A percentile compares a stretch with the other conserved stretches of the same genome.
phyloP scores from a whole-genome alignment of 2,888 invertebrate species.

The Hecatera dysodea region DNA sequence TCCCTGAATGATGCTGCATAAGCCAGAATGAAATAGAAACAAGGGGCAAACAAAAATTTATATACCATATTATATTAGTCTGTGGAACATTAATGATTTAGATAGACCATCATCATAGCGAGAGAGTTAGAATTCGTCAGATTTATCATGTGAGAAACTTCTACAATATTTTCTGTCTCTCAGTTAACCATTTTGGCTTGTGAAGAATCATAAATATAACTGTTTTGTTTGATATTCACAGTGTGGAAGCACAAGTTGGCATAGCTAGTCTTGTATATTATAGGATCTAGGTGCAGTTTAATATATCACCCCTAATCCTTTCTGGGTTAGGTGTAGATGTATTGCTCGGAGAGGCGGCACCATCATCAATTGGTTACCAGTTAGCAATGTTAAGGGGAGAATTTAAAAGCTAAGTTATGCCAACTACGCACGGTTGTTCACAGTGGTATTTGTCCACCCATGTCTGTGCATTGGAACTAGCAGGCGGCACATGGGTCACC shows the following conservation, averaged over 20 bases:
- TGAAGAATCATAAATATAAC: slow-evolving; percentile 32
- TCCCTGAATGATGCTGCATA: neutral
- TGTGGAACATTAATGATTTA: no score
- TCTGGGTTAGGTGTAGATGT: neutral
- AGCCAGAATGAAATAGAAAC: slow-evolving; percentile 12
- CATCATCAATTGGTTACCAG: neutral
- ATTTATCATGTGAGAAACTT: neutral
- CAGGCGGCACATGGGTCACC: slow-evolving; percentile 93
- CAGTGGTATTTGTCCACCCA: slow-evolving; percentile 85
- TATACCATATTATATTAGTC: no score
- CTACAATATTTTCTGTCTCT: neutral
- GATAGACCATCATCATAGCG: no score
- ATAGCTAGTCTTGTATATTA: slow-evolving; percentile 31
- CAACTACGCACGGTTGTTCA: slow-evolving; percentile 80
- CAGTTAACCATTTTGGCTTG: slow-evolving; percentile 35
- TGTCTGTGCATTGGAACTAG: slow-evolving; percentile 86
- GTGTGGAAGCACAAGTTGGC: slow-evolving; percentile 61
- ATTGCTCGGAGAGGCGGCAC: neutral
- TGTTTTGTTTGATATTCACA: slow-evolving; percentile 40
- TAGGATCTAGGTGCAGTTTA: neutral
- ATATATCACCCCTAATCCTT: neutral
- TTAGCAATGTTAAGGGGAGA: no score
- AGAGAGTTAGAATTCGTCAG: neutral
- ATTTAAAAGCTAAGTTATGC: slow-evolving; percentile 27
- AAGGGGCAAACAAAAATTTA: neutral